These are phyloP conservation scores for Rhyacophila evoluta DNA, from an alignment of 2,888 invertebrate genomes.

Conservation along the genomic window DNA sequence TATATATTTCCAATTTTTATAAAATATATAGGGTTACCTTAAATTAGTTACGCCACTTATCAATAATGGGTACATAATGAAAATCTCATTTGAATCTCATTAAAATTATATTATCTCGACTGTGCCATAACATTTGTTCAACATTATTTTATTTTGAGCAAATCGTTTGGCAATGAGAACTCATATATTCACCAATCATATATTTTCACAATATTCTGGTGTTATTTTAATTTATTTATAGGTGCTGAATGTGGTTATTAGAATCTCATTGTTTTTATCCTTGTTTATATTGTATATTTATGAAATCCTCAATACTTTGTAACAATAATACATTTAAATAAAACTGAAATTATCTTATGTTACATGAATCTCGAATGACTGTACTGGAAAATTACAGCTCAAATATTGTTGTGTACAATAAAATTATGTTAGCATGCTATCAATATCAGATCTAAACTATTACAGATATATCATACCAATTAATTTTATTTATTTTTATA, in stretches of 20 bases:
- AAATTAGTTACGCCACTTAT: not conserved
- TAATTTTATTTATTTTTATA: slow-evolving; percentile 18
- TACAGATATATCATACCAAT: not conserved
- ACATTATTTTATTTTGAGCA: not conserved
- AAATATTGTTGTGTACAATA: not conserved
- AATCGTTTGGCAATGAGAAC: no score
- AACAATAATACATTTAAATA: not conserved
- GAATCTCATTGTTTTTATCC: not conserved
- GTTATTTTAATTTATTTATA: slow-evolving; percentile 7
- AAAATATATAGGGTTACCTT: slow-evolving; percentile 16
- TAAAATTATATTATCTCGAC: no score
- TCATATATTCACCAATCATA: no score
- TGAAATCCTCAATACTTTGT: not conserved
- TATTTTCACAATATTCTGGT: not conserved
- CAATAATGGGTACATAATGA: not conserved
- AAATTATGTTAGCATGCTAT: not conserved
- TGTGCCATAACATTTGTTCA: not conserved
- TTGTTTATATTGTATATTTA: slow-evolving; percentile 15
- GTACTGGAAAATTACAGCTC: not conserved
- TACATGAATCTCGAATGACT: not conserved
- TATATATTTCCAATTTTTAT: slow-evolving; percentile 24
- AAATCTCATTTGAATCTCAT: not conserved
- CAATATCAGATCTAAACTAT: not conserved
- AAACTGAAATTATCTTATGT: not conserved
- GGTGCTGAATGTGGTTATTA: not conserved